Conservation (phyloP, 2,797 vertebrate species). For the Micromesistius poutassou region DNA sequence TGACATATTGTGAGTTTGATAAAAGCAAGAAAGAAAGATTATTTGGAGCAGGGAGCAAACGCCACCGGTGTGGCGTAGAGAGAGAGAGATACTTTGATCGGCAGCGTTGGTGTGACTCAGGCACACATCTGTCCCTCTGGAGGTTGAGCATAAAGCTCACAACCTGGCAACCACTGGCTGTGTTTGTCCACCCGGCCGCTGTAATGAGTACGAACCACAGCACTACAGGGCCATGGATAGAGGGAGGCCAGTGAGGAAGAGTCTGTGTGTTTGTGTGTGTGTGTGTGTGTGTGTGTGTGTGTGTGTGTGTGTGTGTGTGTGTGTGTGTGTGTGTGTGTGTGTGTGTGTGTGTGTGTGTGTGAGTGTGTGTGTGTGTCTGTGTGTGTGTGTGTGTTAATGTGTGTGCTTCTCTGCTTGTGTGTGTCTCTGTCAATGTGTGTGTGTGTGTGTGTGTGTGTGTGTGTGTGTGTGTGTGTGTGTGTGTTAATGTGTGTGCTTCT, state of each 20-base stretch:
- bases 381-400: slow-evolving; percentile 11
- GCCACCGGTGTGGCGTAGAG: too few relatives aligned
- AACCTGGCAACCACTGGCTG: background rate
- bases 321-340: slow-evolving; percentile 15
- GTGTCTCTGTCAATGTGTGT: background rate
- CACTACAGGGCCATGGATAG: too few relatives aligned
- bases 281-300: slow-evolving; percentile 15
- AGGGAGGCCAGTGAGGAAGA: too few relatives aligned
- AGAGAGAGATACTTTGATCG: too few relatives aligned
- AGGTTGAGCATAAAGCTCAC: background rate
- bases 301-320: slow-evolving; percentile 25
- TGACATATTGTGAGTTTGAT: too few relatives aligned
- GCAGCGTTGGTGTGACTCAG: too few relatives aligned
- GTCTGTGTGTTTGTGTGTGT: background rate
- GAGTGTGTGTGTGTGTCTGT: slow-evolving; percentile 6
- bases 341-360: background rate
- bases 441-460: slow-evolving; percentile 1
- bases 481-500: slow-evolving; percentile 6
- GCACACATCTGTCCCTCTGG: too few relatives aligned
- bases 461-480: background rate
- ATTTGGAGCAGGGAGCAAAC: too few relatives aligned
- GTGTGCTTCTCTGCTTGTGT: background rate
- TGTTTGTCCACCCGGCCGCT: background rate
- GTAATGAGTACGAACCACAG: background rate
- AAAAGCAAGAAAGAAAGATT: too few relatives aligned